These are phyloP conservation scores for Sturnira hondurensis DNA, from an alignment of 2,113 vertebrate genomes.

Conservation along the genomic window DNA sequence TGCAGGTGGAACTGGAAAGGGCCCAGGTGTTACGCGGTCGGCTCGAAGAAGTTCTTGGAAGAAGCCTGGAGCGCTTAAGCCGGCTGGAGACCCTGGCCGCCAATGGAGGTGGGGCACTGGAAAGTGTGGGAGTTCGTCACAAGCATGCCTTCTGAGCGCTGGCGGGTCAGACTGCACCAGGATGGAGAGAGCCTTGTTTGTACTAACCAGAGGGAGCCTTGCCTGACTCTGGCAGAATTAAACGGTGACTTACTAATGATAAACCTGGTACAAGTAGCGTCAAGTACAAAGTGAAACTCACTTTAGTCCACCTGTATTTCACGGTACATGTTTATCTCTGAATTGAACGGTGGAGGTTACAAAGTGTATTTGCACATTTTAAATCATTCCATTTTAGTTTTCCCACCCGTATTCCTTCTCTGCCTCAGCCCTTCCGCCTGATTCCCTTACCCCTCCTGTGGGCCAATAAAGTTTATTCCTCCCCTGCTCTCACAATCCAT, in stretches of 20 bases:
- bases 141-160: conserved; percentile 87
- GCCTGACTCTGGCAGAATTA: conserved; percentile 67
- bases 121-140: conserved; percentile 85
- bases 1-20: conserved; percentile 90
- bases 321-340: conserved; percentile 51
- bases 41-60: conserved; percentile 92
- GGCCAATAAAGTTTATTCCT: conserved; percentile 85
- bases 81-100: conserved; percentile 82
- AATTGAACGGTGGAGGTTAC: conserved; percentile 56
- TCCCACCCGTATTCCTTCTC: conserved; percentile 38
- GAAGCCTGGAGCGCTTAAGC: conserved; percentile 82
- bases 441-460: not conserved
- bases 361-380: conserved; percentile 75
- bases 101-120: conserved; percentile 95
- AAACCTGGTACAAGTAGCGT: conserved; percentile 67
- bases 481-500: conserved; percentile 67
- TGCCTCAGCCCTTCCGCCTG: not conserved
- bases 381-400: conserved; percentile 78
- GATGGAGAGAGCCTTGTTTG: conserved; percentile 72
- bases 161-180: conserved; percentile 75
- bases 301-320: conserved; percentile 64
- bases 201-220: conserved; percentile 77
- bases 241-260: conserved; percentile 67
- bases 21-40: conserved; percentile 89
- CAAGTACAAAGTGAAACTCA: conserved; percentile 57